phyloP scores from a whole-genome alignment of 1,140 invertebrate species.

The Bradynema listronoti region DNA sequence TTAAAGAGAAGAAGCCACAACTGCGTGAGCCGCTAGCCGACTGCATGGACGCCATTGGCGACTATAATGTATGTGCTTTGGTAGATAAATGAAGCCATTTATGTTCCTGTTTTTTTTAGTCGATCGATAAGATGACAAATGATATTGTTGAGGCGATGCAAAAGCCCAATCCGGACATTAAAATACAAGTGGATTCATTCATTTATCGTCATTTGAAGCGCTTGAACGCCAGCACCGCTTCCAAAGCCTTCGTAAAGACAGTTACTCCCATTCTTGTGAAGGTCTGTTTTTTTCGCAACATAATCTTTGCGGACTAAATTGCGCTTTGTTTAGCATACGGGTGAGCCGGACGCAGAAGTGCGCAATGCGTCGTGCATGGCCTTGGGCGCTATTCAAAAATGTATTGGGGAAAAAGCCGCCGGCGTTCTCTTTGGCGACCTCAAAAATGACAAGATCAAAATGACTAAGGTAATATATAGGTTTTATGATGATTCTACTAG shows the following conservation, averaged over 20 bases:
- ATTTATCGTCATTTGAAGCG: conserved; percentile 26
- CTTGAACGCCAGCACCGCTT: conserved; percentile 13
- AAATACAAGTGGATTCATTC: conserved; percentile 27
- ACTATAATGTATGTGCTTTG: conserved; percentile 22
- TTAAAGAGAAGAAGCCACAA: conserved; percentile 88
- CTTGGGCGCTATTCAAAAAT: conserved; percentile 82
- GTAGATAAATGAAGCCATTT: neutral
- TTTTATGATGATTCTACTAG: too few relatives aligned
- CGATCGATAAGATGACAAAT: neutral
- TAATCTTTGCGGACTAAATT: conserved; percentile 2
- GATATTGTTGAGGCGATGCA: conserved; percentile 72
- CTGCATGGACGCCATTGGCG: conserved; percentile 68
- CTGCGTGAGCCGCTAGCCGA: conserved; percentile 66
- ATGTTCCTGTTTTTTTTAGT: conserved; percentile 23
- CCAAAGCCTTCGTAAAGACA: conserved; percentile 25
- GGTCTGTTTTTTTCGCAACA: conserved; percentile 58
- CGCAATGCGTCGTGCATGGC: conserved; percentile 67
- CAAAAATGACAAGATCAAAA: conserved; percentile 72
- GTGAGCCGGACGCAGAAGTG: conserved; percentile 55
- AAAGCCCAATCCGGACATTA: conserved; percentile 32
- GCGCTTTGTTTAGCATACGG: conserved; percentile 28
- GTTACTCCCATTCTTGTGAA: conserved; percentile 20
- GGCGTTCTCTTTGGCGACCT: conserved; percentile 77
- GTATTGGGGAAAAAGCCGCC: conserved; percentile 85
- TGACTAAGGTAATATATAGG: conserved; percentile 69